phyloP scores from a whole-genome alignment of 2,888 invertebrate genomes.

The Eristalis arbustorum region DNA sequence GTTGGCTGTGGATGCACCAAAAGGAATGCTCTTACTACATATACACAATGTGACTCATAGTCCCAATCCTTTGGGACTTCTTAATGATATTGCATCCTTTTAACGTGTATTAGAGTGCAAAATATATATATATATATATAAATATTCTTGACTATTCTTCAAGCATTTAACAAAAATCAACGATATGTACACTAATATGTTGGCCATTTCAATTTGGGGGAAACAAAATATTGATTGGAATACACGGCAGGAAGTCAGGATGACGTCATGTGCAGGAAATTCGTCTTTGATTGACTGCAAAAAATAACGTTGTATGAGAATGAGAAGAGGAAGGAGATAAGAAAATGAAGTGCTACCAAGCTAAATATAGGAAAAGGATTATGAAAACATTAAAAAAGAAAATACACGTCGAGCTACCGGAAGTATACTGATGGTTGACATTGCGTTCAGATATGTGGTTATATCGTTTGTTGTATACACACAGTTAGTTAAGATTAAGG shows the following conservation, averaged over 20 bases:
- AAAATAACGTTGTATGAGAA: not conserved
- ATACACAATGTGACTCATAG: slow-evolving; percentile 42
- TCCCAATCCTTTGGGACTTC: not conserved
- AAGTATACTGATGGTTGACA: slow-evolving; percentile 47
- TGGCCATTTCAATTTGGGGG: not conserved
- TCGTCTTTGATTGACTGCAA: slow-evolving; percentile 35
- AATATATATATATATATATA: no score
- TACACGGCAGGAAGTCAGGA: slow-evolving; percentile 44
- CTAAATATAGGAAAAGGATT: slow-evolving; percentile 52
- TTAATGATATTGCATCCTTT: not conserved
- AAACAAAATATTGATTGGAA: slow-evolving; percentile 12
- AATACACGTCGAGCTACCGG: slow-evolving; percentile 43
- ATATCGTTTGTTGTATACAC: not conserved
- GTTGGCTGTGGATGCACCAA: not conserved
- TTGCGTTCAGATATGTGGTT: slow-evolving; percentile 10
- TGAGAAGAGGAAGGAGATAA: not conserved
- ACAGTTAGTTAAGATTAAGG: not conserved
- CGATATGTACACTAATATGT: not conserved
- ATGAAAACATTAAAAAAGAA: slow-evolving; percentile 9
- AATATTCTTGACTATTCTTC: not conserved
- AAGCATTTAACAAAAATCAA: not conserved
- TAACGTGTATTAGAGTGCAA: not conserved
- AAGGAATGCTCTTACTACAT: not conserved
- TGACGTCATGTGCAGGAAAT: slow-evolving; percentile 48
- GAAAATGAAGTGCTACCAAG: not conserved